These are phyloP conservation scores for Etheostoma nigrum DNA, from an alignment of 2,797 vertebrate genomes.

Conservation along the genomic window DNA sequence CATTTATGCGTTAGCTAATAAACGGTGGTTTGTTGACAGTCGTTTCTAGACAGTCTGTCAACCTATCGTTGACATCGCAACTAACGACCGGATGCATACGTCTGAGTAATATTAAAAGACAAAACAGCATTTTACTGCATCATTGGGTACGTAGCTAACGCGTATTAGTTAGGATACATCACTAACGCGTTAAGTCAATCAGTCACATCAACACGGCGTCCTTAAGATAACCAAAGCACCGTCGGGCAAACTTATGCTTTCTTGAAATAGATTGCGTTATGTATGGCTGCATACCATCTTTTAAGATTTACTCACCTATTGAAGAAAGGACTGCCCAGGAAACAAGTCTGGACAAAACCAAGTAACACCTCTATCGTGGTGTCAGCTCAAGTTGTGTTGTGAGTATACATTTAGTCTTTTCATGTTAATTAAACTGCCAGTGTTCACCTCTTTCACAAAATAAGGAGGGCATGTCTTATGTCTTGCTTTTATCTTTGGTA, in stretches of 20 bases:
- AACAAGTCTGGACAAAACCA: conserved; percentile 45
- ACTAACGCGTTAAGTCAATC: too few relatives aligned
- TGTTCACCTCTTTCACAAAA: background rate
- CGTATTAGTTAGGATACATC: background rate
- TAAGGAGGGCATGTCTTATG: background rate
- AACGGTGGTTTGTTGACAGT: background rate
- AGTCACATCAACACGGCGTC: background rate
- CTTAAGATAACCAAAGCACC: background rate
- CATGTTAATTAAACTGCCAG: conserved; percentile 5
- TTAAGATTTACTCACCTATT: conserved; percentile 49
- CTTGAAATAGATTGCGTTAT: background rate
- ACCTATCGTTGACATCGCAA: background rate
- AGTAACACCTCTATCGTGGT: conserved; percentile 36
- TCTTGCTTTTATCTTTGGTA: conserved; percentile 40
- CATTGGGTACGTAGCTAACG: too few relatives aligned
- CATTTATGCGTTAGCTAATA: conserved; percentile 21
- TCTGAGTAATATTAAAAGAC: background rate
- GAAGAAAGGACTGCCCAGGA: conserved; percentile 48
- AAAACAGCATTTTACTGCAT: background rate
- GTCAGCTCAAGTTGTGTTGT: conserved; percentile 76
- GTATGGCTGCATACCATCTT: conserved; percentile 65
- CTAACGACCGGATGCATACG: background rate
- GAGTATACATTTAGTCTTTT: conserved; percentile 49
- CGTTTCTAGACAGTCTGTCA: background rate
- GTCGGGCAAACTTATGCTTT: background rate